Evolutionary conservation across 2,888 invertebrate genomes (phyloP), one percentile per base, ranked within the genome.

Genomic region (Latrodectus elegans): DNA sequence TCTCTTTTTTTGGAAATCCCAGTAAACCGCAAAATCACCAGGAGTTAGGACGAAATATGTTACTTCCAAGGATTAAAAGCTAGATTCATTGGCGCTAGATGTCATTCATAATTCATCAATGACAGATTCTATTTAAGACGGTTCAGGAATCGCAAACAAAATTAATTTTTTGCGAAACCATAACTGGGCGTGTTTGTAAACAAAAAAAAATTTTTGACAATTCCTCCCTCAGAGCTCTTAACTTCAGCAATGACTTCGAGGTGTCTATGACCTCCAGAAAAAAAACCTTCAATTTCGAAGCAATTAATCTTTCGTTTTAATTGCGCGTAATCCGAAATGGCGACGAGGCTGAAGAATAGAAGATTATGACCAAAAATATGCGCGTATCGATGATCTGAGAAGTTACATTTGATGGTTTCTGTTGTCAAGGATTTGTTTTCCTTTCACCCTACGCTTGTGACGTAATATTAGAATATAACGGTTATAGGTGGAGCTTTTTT

Each of bases 401-500:
- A 14, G 60, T 60, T 60, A 6, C 6, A 60, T 60, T 11, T 60
- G 60, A 60, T 60, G 60, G 60, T 12, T 15, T 38, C 38, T 12
- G 4, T 71, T 71, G 71, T 79, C 79, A 79, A 79, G 79, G 79
- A 71, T 79, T 49, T 79, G 53, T 78, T 70, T 55, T 52, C 11
- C 0, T 51, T 51, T 67, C 22, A 9, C 38, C 17, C 38, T 15
- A 51, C 17, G 38, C 65, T 17, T 53, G 22, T 26, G 60, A 22
- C 52, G 38, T 79, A n/a, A 11, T 8, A 26, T 11, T 76, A 64
- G 64, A 64, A 64, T 64, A 51, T 51, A 22, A 53, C 74, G 15
- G 0, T n/a, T 65, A 51, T 76, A 60, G 53, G 60, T 53, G 53
- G 55, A 60, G 53, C 74, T 55, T 26, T 74, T 38, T 60, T 12